Conservation (phyloP, 2,113 vertebrate species). For the Paradoxurus hermaphroditus region DNA sequence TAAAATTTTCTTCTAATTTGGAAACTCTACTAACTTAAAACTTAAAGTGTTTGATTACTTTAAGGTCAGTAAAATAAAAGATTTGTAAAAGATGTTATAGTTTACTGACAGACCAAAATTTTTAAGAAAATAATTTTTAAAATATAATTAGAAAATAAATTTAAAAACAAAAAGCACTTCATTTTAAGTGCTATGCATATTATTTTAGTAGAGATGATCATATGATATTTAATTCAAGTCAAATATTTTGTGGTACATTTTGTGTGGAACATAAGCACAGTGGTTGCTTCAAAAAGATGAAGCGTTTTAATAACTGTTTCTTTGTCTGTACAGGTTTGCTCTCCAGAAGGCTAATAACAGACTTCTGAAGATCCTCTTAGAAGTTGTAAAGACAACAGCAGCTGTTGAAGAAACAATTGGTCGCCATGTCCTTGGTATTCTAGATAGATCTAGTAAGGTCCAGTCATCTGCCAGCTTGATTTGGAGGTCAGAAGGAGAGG, state of each 20-base stretch:
- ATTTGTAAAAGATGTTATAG: not conserved
- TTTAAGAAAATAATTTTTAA: not conserved
- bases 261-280: not conserved
- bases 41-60: slow-evolving; percentile 10
- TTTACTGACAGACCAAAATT: not conserved
- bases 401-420: slow-evolving; percentile 95
- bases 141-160: not conserved
- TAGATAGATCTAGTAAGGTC: slow-evolving; percentile 81
- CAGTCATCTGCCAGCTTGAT: slow-evolving; percentile 73
- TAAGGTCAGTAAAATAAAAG: not conserved
- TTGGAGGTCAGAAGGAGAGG: slow-evolving; percentile 80
- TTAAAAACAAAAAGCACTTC: not conserved
- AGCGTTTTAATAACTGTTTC: slow-evolving; percentile 57
- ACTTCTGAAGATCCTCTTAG: slow-evolving; percentile 90
- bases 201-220: not conserved
- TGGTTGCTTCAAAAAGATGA: slow-evolving; percentile 47
- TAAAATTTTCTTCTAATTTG: slow-evolving; percentile 38
- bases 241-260: not conserved
- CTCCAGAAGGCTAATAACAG: slow-evolving; percentile 88
- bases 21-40: slow-evolving; percentile 1
- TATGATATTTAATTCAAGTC: not conserved
- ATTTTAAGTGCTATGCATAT: not conserved
- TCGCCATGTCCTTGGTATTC: slow-evolving; percentile 88
- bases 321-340: slow-evolving; percentile 80
- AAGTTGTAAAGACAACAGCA: slow-evolving; percentile 93